Evolutionary conservation across 2,888 invertebrate species (phyloP).

Genomic region (Onthophagus sagittarius): DNA sequence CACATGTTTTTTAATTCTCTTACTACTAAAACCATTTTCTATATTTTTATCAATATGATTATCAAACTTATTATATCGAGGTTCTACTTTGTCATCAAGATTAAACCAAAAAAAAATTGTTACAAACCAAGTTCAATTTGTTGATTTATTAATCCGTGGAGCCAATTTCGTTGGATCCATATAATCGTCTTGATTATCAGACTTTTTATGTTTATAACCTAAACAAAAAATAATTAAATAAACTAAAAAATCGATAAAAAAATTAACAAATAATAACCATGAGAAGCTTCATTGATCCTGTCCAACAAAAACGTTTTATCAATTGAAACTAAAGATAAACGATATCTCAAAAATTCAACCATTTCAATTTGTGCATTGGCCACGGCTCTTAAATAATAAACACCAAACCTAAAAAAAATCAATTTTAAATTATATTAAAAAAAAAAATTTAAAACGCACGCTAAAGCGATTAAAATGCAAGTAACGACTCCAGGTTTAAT

Average conservation of each 20-base stretch:
- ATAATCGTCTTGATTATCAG: slow-evolving; percentile 24
- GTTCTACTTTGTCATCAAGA: too few relatives aligned
- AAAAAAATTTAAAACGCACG: slow-evolving; percentile 51
- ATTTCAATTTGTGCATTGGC: slow-evolving; percentile 59
- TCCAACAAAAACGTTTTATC: slow-evolving; percentile 68
- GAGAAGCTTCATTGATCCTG: slow-evolving; percentile 59
- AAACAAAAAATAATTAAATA: slow-evolving; percentile 16
- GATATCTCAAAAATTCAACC: slow-evolving; percentile 59
- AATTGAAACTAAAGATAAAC: slow-evolving; percentile 62
- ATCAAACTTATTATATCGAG: too few relatives aligned
- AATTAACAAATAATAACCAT: background rate
- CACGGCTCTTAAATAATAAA: slow-evolving; percentile 62
- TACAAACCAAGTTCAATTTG: background rate
- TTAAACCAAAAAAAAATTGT: too few relatives aligned
- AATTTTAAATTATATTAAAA: background rate
- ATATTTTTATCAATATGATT: too few relatives aligned
- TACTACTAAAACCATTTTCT: too few relatives aligned
- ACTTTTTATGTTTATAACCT: slow-evolving; percentile 32
- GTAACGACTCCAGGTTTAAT: slow-evolving; percentile 59
- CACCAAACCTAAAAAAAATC: slow-evolving; percentile 50
- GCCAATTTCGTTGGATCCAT: slow-evolving; percentile 25
- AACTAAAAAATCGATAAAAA: too few relatives aligned
- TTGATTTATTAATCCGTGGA: slow-evolving; percentile 10
- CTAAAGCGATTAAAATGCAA: slow-evolving; percentile 57
- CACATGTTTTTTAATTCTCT: too few relatives aligned